Percentiles rank a stretch among this genome's conserved stretches.
Evolutionary conservation across 2,888 invertebrate species (phyloP).

Genomic region (Lomographa bimaculata): DNA sequence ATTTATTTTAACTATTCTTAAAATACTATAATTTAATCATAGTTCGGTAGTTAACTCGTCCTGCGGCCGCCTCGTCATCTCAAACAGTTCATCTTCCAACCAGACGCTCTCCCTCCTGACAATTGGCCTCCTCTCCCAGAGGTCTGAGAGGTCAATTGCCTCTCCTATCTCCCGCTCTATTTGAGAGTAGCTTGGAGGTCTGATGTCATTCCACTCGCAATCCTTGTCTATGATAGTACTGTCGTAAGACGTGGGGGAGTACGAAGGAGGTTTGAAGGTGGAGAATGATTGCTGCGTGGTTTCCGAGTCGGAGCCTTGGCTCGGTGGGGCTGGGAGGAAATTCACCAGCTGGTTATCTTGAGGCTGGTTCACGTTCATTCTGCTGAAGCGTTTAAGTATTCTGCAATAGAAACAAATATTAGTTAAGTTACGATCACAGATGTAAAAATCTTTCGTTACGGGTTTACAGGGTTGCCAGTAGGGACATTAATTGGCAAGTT

Average conservation of each 20-base stretch:
- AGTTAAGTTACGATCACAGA: too few relatives aligned
- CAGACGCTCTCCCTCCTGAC: constrained; percentile 84
- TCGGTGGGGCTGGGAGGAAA: constrained; percentile 86
- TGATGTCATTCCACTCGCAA: constrained; percentile 81
- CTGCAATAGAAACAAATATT: constrained; percentile 53
- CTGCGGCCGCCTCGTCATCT: constrained; percentile 93
- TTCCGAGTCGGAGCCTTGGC: constrained; percentile 69
- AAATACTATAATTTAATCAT: too few relatives aligned
- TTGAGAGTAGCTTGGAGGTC: constrained; percentile 79
- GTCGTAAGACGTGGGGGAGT: constrained; percentile 78
- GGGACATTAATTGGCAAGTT: too few relatives aligned
- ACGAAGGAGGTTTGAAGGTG: constrained; percentile 79
- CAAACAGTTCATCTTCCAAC: constrained; percentile 92
- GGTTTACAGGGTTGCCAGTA: too few relatives aligned
- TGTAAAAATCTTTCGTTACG: too few relatives aligned
- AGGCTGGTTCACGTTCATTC: constrained; percentile 78
- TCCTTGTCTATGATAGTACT: constrained; percentile 71
- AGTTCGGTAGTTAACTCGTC: constrained; percentile 95
- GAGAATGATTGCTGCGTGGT: constrained; percentile 74
- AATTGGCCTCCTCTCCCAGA: constrained; percentile 77
- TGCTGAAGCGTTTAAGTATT: constrained; percentile 86
- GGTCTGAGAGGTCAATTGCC: constrained; percentile 70
- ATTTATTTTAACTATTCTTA: too few relatives aligned
- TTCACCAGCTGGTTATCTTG: constrained; percentile 91
- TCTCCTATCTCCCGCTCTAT: constrained; percentile 63